These are phyloP conservation scores for Orchesellides sinensis DNA, from an alignment of 2,888 invertebrate genomes.

Conservation along the genomic window DNA sequence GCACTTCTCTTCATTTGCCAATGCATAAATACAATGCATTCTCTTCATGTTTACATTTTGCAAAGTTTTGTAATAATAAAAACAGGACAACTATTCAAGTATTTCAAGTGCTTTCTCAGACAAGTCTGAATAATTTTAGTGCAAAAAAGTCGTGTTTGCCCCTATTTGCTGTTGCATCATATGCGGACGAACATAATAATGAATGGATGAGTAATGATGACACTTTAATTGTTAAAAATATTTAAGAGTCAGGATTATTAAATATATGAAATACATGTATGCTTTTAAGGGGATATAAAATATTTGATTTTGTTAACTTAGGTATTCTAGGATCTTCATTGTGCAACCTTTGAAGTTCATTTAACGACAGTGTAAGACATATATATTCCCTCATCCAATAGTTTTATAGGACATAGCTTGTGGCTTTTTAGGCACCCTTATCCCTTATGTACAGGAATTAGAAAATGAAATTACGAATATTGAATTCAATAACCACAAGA, in stretches of 20 bases:
- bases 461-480: not conserved
- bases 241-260: slow-evolving; percentile 50
- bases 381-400: not conserved
- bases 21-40: not conserved
- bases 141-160: slow-evolving; percentile 13
- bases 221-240: slow-evolving; percentile 60
- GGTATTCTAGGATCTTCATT: not conserved
- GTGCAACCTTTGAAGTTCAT: slow-evolving; percentile 60
- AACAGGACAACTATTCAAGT: slow-evolving; percentile 24
- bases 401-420: too few species aligned
- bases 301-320: too few species aligned
- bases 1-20: slow-evolving; percentile 14
- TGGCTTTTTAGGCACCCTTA: too few species aligned
- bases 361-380: slow-evolving; percentile 25
- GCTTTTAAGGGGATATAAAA: not conserved
- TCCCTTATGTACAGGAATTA: too few species aligned
- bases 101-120: slow-evolving; percentile 29
- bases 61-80: slow-evolving; percentile 23
- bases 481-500: not conserved
- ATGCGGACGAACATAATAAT: slow-evolving; percentile 50
- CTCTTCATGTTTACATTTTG: slow-evolving; percentile 17
- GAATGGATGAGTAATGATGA: slow-evolving; percentile 63
- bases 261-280: not conserved
- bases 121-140: not conserved
- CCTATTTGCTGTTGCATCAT: slow-evolving; percentile 54